phyloP scores from a whole-genome alignment of 1,140 invertebrate genomes.

The Bombus cullumanus region DNA sequence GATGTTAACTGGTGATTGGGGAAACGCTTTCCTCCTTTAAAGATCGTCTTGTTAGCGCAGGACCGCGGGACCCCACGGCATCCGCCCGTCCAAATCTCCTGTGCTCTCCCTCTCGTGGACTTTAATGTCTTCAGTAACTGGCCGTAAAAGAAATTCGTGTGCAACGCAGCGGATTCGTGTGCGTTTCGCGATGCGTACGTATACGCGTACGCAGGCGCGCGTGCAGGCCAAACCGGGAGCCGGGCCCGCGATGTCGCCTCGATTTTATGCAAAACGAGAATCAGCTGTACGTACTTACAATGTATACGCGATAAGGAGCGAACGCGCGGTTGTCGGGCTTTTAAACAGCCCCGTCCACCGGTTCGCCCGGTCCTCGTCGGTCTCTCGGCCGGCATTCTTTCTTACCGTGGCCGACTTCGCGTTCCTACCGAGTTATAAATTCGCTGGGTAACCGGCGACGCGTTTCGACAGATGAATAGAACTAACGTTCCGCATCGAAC shows the following conservation, averaged over 20 bases:
- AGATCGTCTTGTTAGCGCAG: slow-evolving; percentile 75
- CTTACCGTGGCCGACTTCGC: background rate
- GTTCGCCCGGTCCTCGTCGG: slow-evolving; percentile 2
- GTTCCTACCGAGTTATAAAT: slow-evolving; percentile 7
- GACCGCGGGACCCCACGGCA: slow-evolving; percentile 46
- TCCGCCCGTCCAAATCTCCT: slow-evolving; percentile 71
- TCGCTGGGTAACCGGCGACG: background rate
- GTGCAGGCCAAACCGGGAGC: slow-evolving; percentile 35
- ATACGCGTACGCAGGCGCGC: slow-evolving; percentile 10
- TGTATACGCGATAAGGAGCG: slow-evolving; percentile 58
- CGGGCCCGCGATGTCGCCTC: slow-evolving; percentile 24
- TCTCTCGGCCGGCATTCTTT: slow-evolving; percentile 6
- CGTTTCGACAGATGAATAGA: slow-evolving; percentile 2
- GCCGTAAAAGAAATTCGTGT: slow-evolving; percentile 66
- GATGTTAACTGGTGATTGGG: slow-evolving; percentile 78
- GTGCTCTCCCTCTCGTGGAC: slow-evolving; percentile 49
- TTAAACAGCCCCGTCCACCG: slow-evolving; percentile 37
- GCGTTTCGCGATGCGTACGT: background rate
- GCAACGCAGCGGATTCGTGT: slow-evolving; percentile 21
- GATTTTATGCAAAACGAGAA: slow-evolving; percentile 62
- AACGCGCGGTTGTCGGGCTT: slow-evolving; percentile 42
- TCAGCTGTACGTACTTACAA: slow-evolving; percentile 45
- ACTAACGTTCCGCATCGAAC: background rate
- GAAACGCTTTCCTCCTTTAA: slow-evolving; percentile 77
- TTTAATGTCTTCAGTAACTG: slow-evolving; percentile 70